Percentiles rank a stretch among this genome's conserved stretches.
phyloP scores from a whole-genome alignment of 2,888 invertebrate genomes.

The Sylvicola fuscatus region DNA sequence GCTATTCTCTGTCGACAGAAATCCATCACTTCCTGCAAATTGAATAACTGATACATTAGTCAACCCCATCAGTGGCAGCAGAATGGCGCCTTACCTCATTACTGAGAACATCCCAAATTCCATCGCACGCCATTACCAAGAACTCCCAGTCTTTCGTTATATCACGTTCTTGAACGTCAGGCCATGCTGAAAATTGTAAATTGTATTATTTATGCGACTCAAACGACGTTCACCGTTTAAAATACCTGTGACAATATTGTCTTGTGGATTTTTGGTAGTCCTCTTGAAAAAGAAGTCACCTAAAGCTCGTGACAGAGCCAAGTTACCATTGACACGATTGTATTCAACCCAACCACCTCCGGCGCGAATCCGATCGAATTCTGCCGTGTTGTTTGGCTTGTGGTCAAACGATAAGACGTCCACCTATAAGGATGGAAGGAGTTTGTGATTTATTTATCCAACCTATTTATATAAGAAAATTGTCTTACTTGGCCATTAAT shows the following conservation, averaged over 20 bases:
- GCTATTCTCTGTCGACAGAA: conserved; percentile 74
- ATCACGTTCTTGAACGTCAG: conserved; percentile 69
- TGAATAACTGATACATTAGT: too few relatives aligned
- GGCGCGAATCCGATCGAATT: conserved; percentile 70
- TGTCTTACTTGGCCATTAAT: conserved; percentile 56
- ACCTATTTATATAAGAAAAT: too few relatives aligned
- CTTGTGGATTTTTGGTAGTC: conserved; percentile 70
- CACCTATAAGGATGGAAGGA: conserved; percentile 20
- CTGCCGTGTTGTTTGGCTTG: conserved; percentile 80
- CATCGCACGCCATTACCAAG: conserved; percentile 90
- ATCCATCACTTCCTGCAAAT: conserved; percentile 55
- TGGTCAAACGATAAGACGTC: conserved; percentile 77
- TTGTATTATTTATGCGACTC: not conserved
- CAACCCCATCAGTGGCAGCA: conserved; percentile 1
- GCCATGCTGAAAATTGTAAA: conserved; percentile 50
- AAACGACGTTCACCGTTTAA: too few relatives aligned
- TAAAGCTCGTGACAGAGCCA: conserved; percentile 86
- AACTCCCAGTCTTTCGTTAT: conserved; percentile 90
- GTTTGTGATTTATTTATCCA: too few relatives aligned
- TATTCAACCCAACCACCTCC: conserved; percentile 97
- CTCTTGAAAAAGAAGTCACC: conserved; percentile 95
- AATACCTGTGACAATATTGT: conserved; percentile 92
- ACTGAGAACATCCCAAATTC: conserved; percentile 97
- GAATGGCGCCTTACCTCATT: conserved; percentile 40
- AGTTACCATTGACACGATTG: conserved; percentile 94